Conservation (phyloP, 1,140 invertebrate genomes). For the Batillaria attramentaria region DNA sequence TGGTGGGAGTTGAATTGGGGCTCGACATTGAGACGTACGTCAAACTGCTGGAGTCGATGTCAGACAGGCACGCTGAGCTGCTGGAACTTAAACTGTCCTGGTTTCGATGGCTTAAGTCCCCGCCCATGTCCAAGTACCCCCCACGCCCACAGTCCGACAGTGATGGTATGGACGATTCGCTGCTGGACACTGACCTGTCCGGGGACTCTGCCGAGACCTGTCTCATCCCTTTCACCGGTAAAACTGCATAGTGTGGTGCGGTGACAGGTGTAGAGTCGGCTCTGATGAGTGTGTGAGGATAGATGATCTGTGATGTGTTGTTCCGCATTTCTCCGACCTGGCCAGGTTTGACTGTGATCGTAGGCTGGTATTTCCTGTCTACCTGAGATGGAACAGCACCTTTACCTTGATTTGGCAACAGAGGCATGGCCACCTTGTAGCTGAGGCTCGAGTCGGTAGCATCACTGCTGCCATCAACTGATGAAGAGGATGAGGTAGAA, state of each 20-base stretch:
- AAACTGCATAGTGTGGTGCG: neutral
- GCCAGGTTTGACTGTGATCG: constrained; percentile 55
- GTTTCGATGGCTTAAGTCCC: constrained; percentile 3
- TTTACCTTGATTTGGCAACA: neutral
- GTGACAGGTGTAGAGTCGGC: constrained; percentile 22
- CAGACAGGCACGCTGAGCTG: constrained; percentile 43
- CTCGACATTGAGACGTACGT: constrained; percentile 61
- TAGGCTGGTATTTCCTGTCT: constrained; percentile 59
- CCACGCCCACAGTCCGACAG: constrained; percentile 20
- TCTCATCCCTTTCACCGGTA: neutral
- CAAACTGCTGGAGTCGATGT: constrained; percentile 51
- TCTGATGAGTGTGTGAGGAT: constrained; percentile 5
- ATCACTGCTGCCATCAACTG: constrained; percentile 23
- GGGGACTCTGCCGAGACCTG: constrained; percentile 15
- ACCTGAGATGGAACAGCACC: constrained; percentile 16
- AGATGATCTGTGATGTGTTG: constrained; percentile 13
- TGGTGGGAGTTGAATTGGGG: constrained; percentile 39
- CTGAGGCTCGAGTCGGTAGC: constrained; percentile 25
- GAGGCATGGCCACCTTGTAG: constrained; percentile 27
- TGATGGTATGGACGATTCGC: constrained; percentile 35
- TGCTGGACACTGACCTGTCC: constrained; percentile 30
- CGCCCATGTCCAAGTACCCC: constrained; percentile 43
- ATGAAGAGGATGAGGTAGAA: constrained; percentile 18
- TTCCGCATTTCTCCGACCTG: constrained; percentile 35
- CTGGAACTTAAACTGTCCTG: constrained; percentile 40